Conservation (phyloP, 2,888 invertebrate genomes). For the Trisateles emortualis region DNA sequence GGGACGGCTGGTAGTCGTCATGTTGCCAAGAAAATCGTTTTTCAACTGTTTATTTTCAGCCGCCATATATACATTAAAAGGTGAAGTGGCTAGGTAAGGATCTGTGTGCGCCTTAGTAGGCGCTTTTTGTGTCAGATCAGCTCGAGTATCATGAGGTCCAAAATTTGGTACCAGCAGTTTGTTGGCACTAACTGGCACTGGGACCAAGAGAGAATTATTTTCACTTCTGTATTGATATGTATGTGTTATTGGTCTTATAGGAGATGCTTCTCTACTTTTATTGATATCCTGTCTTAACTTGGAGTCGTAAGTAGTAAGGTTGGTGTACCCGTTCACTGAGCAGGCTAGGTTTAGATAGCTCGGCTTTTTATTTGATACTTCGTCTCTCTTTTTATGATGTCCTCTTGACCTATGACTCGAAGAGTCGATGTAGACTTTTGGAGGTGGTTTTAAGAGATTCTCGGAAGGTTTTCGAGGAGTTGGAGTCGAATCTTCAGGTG, state of each 20-base stretch:
- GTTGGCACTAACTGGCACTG: conserved; percentile 81
- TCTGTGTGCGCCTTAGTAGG: conserved; percentile 84
- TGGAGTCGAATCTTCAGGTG: conserved; percentile 65
- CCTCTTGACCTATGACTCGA: conserved; percentile 74
- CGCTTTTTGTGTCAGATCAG: conserved; percentile 82
- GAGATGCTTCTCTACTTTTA: conserved; percentile 91
- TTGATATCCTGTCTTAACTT: conserved; percentile 91
- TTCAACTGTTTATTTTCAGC: conserved; percentile 82
- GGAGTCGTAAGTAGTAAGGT: conserved; percentile 94
- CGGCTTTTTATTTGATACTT: conserved; percentile 89
- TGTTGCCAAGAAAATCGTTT: conserved; percentile 82
- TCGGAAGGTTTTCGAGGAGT: conserved; percentile 67
- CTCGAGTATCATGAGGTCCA: conserved; percentile 80
- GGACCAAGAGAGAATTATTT: conserved; percentile 78
- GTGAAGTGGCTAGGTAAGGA: conserved; percentile 75
- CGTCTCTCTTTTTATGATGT: conserved; percentile 77
- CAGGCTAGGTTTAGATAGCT: conserved; percentile 96
- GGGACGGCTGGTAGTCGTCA: conserved; percentile 77
- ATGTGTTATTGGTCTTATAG: conserved; percentile 88
- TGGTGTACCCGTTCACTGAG: conserved; percentile 96
- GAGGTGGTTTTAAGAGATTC: conserved; percentile 76
- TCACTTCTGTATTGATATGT: conserved; percentile 80
- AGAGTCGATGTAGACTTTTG: conserved; percentile 73
- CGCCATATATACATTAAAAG: conserved; percentile 80
- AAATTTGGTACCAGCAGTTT: conserved; percentile 87